phyloP scores from a whole-genome alignment of 2,797 vertebrate genomes.

The Ptychobarbus kaznakovi region DNA sequence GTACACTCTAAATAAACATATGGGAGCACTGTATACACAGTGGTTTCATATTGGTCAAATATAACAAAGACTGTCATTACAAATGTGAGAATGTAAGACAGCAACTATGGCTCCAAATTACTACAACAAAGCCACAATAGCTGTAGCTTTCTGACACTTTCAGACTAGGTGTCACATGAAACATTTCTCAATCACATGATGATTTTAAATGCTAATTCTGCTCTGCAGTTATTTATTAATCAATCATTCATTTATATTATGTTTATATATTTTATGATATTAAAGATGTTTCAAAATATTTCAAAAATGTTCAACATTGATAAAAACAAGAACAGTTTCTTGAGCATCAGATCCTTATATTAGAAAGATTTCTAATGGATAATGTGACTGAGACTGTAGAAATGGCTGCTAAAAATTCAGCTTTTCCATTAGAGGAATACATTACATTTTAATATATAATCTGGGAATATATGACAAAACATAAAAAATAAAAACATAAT shows the following conservation, averaged over 20 bases:
- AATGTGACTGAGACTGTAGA: neutral
- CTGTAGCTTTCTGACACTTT: neutral
- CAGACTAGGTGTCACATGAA: neutral
- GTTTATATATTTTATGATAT: neutral
- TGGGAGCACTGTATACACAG: neutral
- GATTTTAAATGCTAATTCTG: neutral
- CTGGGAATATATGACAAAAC: neutral
- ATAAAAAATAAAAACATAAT: neutral
- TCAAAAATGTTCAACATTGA: neutral
- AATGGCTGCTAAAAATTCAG: neutral
- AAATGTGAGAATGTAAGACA: neutral
- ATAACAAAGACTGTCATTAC: conserved; percentile 10
- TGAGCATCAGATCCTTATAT: neutral
- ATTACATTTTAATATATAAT: neutral
- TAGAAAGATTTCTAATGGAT: neutral
- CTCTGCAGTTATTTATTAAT: neutral
- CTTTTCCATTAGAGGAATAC: neutral
- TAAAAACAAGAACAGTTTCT: neutral
- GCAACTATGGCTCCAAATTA: neutral
- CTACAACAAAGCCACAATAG: neutral
- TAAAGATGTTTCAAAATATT: neutral
- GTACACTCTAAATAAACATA: conserved; percentile 9
- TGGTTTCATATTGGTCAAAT: neutral
- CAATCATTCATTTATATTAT: neutral
- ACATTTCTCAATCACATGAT: neutral